These are phyloP conservation scores for Sandelia bainsii DNA, from an alignment of 2,797 vertebrate genomes.

Conservation along the genomic window DNA sequence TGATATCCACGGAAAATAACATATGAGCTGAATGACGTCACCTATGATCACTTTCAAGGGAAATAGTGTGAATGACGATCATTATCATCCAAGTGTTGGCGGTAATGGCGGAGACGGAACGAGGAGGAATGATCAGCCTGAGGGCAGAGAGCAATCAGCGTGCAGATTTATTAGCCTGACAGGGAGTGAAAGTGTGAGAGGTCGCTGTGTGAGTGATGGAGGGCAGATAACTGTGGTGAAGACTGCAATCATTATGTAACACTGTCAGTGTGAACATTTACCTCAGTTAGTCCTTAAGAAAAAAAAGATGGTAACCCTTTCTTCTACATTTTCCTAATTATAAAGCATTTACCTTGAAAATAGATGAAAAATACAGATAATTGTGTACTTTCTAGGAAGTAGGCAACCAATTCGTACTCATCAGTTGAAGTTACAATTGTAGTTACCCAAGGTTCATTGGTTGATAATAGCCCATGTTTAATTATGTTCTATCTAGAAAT, in stretches of 20 bases:
- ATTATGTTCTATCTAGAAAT: no score
- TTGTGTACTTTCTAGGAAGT: no score
- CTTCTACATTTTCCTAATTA: no score
- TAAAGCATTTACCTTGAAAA: no score
- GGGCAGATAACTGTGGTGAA: slow-evolving; percentile 16
- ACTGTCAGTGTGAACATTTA: not conserved
- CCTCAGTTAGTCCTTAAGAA: not conserved
- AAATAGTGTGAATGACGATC: slow-evolving; percentile 28
- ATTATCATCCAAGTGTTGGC: slow-evolving; percentile 20
- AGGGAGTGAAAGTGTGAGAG: slow-evolving; percentile 31
- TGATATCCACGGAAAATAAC: not conserved
- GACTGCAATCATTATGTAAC: slow-evolving; percentile 9
- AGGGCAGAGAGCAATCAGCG: slow-evolving; percentile 15
- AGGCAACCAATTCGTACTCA: no score
- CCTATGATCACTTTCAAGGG: slow-evolving; percentile 1
- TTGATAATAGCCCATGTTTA: no score
- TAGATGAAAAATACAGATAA: no score
- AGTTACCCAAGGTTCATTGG: no score
- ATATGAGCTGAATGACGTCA: not conserved
- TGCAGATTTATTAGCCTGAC: slow-evolving; percentile 37
- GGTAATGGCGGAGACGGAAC: slow-evolving; percentile 15
- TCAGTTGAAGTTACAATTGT: no score
- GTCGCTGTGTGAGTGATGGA: slow-evolving; percentile 26
- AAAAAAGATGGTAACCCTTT: not conserved
- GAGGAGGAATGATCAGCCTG: not conserved